Evolutionary conservation across 2,888 invertebrate species (phyloP).

Genomic region (Dolichopus griseipennis): DNA sequence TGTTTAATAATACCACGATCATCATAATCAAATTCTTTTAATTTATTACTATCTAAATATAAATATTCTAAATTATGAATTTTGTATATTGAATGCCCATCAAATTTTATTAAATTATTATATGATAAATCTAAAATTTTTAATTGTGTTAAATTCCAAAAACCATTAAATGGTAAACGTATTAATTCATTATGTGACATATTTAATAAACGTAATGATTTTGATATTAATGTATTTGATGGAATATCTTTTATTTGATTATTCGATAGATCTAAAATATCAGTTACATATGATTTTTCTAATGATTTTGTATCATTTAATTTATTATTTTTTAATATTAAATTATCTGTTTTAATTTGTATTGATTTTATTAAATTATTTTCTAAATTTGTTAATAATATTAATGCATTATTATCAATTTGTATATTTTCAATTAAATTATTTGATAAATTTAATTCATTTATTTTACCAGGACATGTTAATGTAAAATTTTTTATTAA

Average conservation of each 20-base stretch:
- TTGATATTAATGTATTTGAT: neutral
- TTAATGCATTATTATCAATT: neutral
- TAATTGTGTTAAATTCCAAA: slow-evolving; percentile 1
- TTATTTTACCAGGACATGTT: neutral
- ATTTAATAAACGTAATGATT: neutral
- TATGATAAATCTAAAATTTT: neutral
- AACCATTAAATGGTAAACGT: neutral
- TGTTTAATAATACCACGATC: neutral
- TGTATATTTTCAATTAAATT: neutral
- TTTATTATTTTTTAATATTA: neutral
- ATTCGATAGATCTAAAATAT: neutral
- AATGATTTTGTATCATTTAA: neutral
- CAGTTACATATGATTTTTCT: neutral
- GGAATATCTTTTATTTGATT: neutral
- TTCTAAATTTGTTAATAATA: neutral
- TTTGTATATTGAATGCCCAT: neutral
- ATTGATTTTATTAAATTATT: neutral
- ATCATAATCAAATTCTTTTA: neutral
- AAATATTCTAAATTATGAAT: neutral
- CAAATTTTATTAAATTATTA: neutral
- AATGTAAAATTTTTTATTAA: neutral
- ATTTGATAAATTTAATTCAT: neutral
- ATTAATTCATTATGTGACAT: neutral
- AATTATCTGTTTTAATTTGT: neutral
- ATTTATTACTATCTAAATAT: neutral